Evolutionary conservation across 2,113 vertebrate species (phyloP).

Genomic region (Otus sunia): DNA sequence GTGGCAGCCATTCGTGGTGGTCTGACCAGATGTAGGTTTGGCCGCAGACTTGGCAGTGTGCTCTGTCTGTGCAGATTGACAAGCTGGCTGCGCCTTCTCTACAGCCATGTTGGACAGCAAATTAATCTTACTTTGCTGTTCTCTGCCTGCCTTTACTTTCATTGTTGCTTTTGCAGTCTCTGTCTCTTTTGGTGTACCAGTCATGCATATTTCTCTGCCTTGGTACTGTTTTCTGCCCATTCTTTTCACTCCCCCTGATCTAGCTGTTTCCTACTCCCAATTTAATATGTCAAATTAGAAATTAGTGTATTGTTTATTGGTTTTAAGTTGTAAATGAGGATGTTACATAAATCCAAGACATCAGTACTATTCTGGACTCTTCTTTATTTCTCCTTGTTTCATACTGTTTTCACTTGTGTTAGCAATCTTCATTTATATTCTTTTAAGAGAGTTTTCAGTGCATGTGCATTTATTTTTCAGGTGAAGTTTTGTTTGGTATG

Average conservation of each 20-base stretch:
- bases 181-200: background rate
- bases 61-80: background rate
- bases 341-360: background rate
- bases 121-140: background rate
- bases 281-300: background rate
- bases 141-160: background rate
- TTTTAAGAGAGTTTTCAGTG: background rate
- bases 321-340: background rate
- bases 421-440: background rate
- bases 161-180: background rate
- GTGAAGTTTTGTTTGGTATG: background rate
- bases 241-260: background rate
- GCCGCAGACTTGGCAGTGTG: background rate
- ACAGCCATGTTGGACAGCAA: background rate
- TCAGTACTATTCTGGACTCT: background rate
- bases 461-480: background rate
- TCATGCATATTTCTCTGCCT: background rate
- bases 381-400: background rate
- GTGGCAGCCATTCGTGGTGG: fast-evolving
- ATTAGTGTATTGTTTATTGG: background rate
- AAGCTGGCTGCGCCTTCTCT: background rate
- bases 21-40: background rate
- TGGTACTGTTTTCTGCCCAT: background rate
- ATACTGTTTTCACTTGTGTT: background rate
- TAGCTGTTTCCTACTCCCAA: background rate